A percentile compares a stretch with the other conserved stretches of the same genome.
Conservation (phyloP, 2,797 vertebrate species). For the Schizothorax lantsangensis region DNA sequence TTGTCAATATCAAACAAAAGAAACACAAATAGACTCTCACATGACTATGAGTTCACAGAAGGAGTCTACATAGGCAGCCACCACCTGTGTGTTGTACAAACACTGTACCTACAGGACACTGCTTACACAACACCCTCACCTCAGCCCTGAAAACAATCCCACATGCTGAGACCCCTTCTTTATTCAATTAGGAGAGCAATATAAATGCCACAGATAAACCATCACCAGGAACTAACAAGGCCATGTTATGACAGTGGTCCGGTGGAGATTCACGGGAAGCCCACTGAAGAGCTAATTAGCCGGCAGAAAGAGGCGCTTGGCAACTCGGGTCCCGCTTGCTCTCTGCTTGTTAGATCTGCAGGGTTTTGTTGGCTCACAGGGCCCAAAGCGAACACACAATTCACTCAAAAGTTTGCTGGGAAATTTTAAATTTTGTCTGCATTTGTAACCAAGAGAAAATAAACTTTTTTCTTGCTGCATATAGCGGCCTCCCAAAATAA, state of each 20-base stretch:
- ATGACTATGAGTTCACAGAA: conserved; percentile 24
- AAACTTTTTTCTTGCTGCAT: background rate
- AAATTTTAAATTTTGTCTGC: background rate
- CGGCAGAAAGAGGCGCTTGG: conserved; percentile 68
- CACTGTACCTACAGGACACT: background rate
- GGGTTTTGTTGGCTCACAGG: conserved; percentile 3
- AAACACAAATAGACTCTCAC: conserved; percentile 32
- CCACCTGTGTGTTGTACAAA: background rate
- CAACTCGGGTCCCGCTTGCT: conserved; percentile 51
- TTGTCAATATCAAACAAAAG: conserved; percentile 37
- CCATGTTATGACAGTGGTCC: conserved; percentile 63
- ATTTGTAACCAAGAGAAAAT: background rate
- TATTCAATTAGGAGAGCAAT: conserved; percentile 64
- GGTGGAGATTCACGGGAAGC: conserved; percentile 56
- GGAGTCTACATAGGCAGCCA: background rate
- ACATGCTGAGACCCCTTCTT: conserved; percentile 41
- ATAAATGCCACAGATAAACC: conserved; percentile 69
- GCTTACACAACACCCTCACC: background rate
- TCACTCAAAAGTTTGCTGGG: conserved; percentile 6
- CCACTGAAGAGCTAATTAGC: conserved; percentile 71
- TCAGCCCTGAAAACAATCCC: background rate
- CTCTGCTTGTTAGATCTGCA: conserved; percentile 42
- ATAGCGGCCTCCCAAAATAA: background rate
- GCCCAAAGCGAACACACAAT: background rate
- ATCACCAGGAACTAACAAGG: conserved; percentile 72